Percentiles rank a stretch among this genome's conserved stretches.
Conservation (phyloP, 1,140 invertebrate genomes). For the Drosophila lacertosa region DNA sequence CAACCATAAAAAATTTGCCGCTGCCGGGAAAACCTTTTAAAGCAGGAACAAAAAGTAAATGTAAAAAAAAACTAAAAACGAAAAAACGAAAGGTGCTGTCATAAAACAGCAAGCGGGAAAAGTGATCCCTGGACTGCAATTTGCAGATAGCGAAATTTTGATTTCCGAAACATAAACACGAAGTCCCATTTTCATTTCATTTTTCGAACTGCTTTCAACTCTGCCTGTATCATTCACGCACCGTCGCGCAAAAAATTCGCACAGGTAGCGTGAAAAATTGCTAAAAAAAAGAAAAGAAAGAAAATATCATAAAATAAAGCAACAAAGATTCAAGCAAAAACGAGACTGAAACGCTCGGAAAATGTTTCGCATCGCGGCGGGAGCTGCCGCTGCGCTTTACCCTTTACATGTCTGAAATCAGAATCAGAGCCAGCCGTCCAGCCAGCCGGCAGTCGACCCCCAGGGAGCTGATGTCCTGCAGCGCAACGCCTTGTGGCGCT, state of each 20-base stretch:
- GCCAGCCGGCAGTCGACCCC: slow-evolving; percentile 42
- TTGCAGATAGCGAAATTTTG: slow-evolving; percentile 80
- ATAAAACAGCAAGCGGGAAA: slow-evolving; percentile 76
- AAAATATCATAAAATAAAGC: slow-evolving; percentile 18
- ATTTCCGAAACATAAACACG: slow-evolving; percentile 83
- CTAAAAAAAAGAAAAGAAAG: slow-evolving; percentile 48
- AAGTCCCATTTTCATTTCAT: slow-evolving; percentile 48
- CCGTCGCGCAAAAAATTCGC: slow-evolving; percentile 74
- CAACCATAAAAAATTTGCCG: slow-evolving; percentile 76
- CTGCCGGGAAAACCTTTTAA: slow-evolving; percentile 63
- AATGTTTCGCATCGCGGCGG: slow-evolving; percentile 51
- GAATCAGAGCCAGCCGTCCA: slow-evolving; percentile 57
- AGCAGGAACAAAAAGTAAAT: slow-evolving; percentile 48
- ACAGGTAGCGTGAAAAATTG: slow-evolving; percentile 83
- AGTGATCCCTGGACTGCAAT: slow-evolving; percentile 64
- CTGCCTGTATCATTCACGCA: slow-evolving; percentile 43
- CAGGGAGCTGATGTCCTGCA: slow-evolving; percentile 68
- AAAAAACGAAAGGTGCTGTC: slow-evolving; percentile 53
- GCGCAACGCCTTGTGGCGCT: slow-evolving; percentile 45
- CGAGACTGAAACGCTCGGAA: slow-evolving; percentile 36
- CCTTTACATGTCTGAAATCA: slow-evolving; percentile 65
- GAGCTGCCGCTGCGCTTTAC: slow-evolving; percentile 66
- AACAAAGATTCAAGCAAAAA: slow-evolving; percentile 31
- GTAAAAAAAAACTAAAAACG: background rate
- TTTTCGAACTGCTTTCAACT: slow-evolving; percentile 11